A percentile compares a stretch with the other conserved stretches of the same genome.
Evolutionary conservation across 2,113 vertebrate species (phyloP).

Genomic region (Nanorana parkeri): DNA sequence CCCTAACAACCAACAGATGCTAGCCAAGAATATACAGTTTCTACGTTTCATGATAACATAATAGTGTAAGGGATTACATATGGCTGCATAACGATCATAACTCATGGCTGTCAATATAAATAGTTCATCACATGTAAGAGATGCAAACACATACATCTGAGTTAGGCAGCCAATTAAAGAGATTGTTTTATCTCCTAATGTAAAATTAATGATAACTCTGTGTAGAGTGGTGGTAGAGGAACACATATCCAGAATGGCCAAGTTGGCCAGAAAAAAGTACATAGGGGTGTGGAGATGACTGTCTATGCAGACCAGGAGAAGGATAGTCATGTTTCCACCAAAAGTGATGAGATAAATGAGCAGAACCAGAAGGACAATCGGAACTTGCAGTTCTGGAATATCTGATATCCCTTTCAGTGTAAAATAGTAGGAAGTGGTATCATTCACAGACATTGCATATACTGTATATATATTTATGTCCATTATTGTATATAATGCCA

Average conservation of each 20-base stretch:
- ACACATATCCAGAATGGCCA: conserved; percentile 11
- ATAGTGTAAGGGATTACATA: conserved; percentile 33
- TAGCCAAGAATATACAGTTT: not conserved
- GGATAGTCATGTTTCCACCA: conserved; percentile 16
- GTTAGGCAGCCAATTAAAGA: not conserved
- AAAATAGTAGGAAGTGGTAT: not conserved
- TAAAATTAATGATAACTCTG: conserved; percentile 2
- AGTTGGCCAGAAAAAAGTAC: conserved; percentile 39
- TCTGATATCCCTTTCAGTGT: conserved; percentile 26
- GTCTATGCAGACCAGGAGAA: conserved; percentile 22
- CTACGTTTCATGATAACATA: conserved; percentile 14
- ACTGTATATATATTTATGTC: no score
- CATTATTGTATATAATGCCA: no score
- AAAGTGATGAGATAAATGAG: conserved; percentile 25
- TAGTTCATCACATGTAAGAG: not conserved
- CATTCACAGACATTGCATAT: not conserved
- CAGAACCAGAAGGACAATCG: conserved; percentile 14
- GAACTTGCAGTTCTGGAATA: conserved; percentile 19
- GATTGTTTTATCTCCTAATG: conserved; percentile 8
- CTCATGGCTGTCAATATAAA: conserved; percentile 39
- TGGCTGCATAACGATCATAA: conserved; percentile 35
- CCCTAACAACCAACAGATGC: conserved; percentile 5
- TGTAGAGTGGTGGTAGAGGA: not conserved
- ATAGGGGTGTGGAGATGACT: conserved; percentile 26
- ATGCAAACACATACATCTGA: conserved; percentile 29